Conservation (phyloP, 1,140 invertebrate species). For the Mactra quadrangularis region DNA sequence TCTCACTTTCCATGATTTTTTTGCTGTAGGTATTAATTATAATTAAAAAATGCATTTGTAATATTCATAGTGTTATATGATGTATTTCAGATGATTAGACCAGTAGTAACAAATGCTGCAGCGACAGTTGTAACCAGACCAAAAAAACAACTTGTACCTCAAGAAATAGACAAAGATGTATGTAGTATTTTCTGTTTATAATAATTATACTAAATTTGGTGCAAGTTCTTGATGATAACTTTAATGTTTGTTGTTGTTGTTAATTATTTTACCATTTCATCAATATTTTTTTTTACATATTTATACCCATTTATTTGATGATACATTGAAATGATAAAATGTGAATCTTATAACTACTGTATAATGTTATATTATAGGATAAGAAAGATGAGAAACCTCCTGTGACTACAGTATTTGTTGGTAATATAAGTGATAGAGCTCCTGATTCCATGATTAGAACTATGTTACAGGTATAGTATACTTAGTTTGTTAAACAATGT, state of each 20-base stretch:
- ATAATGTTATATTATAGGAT: constrained; percentile 67
- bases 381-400: constrained; percentile 87
- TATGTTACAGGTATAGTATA: constrained; percentile 88
- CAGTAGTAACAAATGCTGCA: constrained; percentile 77
- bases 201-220: neutral
- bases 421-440: constrained; percentile 98
- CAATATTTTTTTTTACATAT: too few relatives aligned
- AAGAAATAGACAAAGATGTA: constrained; percentile 81
- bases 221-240: neutral
- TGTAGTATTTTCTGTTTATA: constrained; percentile 26
- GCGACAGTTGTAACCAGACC: constrained; percentile 64
- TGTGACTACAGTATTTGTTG: constrained; percentile 98
- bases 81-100: constrained; percentile 78
- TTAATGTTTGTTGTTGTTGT: too few relatives aligned
- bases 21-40: too few relatives aligned
- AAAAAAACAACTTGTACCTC: constrained; percentile 78
- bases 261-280: too few relatives aligned
- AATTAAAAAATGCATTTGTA: too few relatives aligned
- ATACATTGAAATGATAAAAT: too few relatives aligned
- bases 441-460: constrained; percentile 97
- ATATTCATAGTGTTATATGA: neutral
- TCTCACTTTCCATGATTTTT: too few relatives aligned
- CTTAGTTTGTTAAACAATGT: neutral
- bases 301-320: too few relatives aligned
- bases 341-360: too few relatives aligned